Conservation (phyloP, 2,888 invertebrate genomes). For the Lutraria lutraria region DNA sequence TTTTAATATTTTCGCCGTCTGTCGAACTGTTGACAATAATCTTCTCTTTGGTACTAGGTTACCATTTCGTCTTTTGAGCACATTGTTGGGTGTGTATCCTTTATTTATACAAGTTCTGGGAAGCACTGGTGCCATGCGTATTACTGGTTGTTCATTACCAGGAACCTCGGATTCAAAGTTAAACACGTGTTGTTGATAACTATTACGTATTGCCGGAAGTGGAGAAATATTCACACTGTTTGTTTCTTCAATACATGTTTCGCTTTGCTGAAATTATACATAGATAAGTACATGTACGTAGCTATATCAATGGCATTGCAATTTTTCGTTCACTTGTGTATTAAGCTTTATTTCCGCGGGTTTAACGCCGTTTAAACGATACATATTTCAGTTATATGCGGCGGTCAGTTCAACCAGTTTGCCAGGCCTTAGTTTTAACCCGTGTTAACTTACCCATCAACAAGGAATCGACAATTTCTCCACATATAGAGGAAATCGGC, state of each 20-base stretch:
- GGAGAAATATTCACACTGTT: conserved; percentile 95
- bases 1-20: conserved; percentile 82
- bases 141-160: conserved; percentile 69
- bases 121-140: conserved; percentile 79
- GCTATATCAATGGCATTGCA: neutral
- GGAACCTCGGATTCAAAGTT: conserved; percentile 79
- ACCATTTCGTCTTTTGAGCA: conserved; percentile 77
- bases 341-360: too few relatives aligned
- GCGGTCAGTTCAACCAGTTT: too few relatives aligned
- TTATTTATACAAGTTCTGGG: conserved; percentile 80
- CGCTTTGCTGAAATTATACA: conserved; percentile 44
- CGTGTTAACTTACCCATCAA: too few relatives aligned
- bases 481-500: too few relatives aligned
- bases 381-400: too few relatives aligned
- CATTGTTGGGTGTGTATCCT: conserved; percentile 78
- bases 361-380: too few relatives aligned
- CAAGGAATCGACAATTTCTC: too few relatives aligned
- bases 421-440: too few relatives aligned
- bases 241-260: conserved; percentile 89
- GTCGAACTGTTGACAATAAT: conserved; percentile 80
- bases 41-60: conserved; percentile 72
- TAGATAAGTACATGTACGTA: neutral
- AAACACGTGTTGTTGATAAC: conserved; percentile 78
- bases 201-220: conserved; percentile 91
- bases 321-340: too few relatives aligned